These are phyloP conservation scores for Craniophora ligustri DNA, from an alignment of 2,888 invertebrate genomes.

Conservation along the genomic window DNA sequence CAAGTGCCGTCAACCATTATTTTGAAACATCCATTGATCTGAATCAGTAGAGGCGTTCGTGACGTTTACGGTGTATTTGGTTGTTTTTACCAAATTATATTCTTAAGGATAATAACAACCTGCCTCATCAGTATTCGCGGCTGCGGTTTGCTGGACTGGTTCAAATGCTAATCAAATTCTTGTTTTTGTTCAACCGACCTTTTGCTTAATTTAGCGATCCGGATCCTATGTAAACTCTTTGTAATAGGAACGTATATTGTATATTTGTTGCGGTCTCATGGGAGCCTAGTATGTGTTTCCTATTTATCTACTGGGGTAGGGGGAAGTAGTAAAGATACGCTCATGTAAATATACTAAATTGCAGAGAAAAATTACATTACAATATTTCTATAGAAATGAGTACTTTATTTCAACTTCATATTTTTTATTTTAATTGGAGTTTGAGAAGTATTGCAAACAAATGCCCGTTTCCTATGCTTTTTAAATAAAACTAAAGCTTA, in stretches of 20 bases:
- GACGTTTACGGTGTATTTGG: neutral
- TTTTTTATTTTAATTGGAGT: neutral
- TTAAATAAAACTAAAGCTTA: too few species aligned
- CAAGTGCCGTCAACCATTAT: constrained; percentile 11
- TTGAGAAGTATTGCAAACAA: neutral
- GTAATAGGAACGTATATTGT: constrained; percentile 57
- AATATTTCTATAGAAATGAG: too few species aligned
- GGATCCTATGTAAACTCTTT: constrained; percentile 65
- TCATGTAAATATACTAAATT: constrained; percentile 7
- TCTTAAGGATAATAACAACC: constrained; percentile 17
- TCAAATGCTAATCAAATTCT: constrained; percentile 68
- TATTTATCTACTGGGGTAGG: neutral
- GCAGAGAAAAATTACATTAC: neutral
- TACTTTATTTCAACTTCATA: too few species aligned
- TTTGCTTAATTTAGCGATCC: constrained; percentile 63
- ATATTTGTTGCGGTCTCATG: constrained; percentile 56
- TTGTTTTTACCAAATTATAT: constrained; percentile 7
- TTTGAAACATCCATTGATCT: constrained; percentile 16
- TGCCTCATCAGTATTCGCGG: constrained; percentile 60
- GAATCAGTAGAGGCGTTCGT: constrained; percentile 2
- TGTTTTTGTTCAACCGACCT: constrained; percentile 66
- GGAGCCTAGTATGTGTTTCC: constrained; percentile 47
- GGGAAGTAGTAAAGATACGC: too few species aligned
- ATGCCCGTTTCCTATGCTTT: too few species aligned
- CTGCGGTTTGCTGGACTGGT: constrained; percentile 52